phyloP scores from a whole-genome alignment of 2,113 vertebrate genomes.

The Machaerirhynchus nigripectus region DNA sequence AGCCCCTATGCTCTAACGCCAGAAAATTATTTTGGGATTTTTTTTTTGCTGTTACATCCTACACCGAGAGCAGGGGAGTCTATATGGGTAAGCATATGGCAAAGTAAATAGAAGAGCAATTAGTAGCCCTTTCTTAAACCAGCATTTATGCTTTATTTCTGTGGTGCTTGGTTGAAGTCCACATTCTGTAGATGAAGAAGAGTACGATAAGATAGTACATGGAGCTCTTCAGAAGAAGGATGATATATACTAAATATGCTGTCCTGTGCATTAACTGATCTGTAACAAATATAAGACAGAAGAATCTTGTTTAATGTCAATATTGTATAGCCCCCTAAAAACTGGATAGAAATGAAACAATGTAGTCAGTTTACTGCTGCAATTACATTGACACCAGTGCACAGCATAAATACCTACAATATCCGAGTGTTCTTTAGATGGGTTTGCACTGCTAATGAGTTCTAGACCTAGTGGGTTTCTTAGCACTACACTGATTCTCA shows the following conservation, averaged over 20 bases:
- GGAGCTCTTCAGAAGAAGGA: conserved; percentile 68
- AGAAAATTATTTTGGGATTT: neutral
- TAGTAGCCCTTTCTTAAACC: neutral
- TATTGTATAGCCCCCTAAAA: neutral
- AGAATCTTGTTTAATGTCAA: neutral
- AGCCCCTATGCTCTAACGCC: neutral
- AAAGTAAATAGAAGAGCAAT: neutral
- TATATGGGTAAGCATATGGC: neutral
- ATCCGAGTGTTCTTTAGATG: neutral
- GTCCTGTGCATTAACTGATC: conserved; percentile 16
- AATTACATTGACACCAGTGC: neutral
- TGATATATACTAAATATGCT: conserved; percentile 58
- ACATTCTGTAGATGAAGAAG: conserved; percentile 21
- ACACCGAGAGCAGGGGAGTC: neutral
- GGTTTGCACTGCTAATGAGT: neutral
- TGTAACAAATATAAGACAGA: conserved; percentile 4
- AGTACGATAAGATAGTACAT: conserved; percentile 30
- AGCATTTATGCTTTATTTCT: neutral
- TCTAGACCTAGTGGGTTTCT: neutral
- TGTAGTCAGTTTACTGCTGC: neutral
- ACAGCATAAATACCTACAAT: neutral
- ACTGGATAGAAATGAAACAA: neutral
- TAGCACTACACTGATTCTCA: neutral
- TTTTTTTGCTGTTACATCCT: neutral
- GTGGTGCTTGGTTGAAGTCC: neutral